These are phyloP conservation scores for Heteropelma amictum DNA, from an alignment of 2,888 invertebrate species.

Conservation along the genomic window DNA sequence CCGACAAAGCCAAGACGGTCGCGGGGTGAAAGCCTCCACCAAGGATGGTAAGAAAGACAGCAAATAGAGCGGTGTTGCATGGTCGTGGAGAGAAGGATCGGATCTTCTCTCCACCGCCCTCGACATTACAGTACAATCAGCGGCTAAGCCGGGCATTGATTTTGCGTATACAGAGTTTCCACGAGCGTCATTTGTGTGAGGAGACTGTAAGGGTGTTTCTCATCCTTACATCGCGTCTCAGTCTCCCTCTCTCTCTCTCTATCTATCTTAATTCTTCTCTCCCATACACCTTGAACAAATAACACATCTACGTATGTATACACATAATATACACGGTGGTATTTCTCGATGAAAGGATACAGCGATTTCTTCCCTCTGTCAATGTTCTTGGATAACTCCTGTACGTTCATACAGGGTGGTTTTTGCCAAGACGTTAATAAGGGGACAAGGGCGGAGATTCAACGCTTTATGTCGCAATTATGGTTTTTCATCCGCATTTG, in stretches of 20 bases:
- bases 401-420: conserved; percentile 18
- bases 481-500: neutral
- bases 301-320: neutral
- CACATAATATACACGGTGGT: neutral
- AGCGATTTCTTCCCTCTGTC: neutral
- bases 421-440: conserved; percentile 12
- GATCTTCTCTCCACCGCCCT: conserved; percentile 45
- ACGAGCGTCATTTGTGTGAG: conserved; percentile 68
- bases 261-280: neutral
- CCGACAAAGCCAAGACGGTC: conserved; percentile 62
- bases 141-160: conserved; percentile 73
- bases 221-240: too few species aligned
- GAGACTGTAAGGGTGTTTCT: conserved; percentile 33
- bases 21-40: conserved; percentile 49
- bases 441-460: too few species aligned
- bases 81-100: conserved; percentile 36
- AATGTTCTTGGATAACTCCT: neutral
- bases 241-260: neutral
- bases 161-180: conserved; percentile 70
- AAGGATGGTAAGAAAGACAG: conserved; percentile 34
- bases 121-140: conserved; percentile 68
- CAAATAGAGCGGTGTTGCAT: conserved; percentile 21
- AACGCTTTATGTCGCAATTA: neutral
- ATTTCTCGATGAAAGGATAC: neutral
- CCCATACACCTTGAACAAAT: neutral